Percentiles rank a stretch among this genome's conserved stretches.
phyloP scores from a whole-genome alignment of 2,888 invertebrate genomes.

The Brachyptera risi region DNA sequence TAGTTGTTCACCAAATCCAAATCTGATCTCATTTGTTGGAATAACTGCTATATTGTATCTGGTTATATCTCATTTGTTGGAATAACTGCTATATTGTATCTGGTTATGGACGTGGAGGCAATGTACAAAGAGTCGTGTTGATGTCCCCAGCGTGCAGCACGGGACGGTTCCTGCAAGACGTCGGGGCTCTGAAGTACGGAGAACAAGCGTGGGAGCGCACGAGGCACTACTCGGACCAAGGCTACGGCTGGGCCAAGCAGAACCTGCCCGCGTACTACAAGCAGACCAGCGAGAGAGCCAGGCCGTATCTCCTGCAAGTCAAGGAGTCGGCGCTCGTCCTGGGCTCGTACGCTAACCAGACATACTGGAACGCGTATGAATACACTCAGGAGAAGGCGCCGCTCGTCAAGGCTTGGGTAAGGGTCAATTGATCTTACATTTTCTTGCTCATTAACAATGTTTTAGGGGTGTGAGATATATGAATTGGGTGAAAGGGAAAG shows the following conservation, averaged over 20 bases:
- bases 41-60: no score
- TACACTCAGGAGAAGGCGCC: slow-evolving; percentile 45
- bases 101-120: no score
- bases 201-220: slow-evolving; percentile 59
- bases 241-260: slow-evolving; percentile 28
- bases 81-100: no score
- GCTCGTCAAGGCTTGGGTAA: slow-evolving; percentile 50
- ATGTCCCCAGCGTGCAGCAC: slow-evolving; percentile 56
- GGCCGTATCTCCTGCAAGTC: slow-evolving; percentile 46
- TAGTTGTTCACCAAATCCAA: no score
- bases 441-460: no score
- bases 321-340: slow-evolving; percentile 42
- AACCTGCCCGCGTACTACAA: slow-evolving; percentile 31
- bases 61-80: no score
- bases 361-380: slow-evolving; percentile 35
- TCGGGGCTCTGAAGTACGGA: slow-evolving; percentile 60
- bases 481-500: no score
- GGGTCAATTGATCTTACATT: slow-evolving; percentile 39
- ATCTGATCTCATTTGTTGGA: no score
- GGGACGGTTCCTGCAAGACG: slow-evolving; percentile 59
- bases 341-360: slow-evolving; percentile 19
- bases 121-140: no score
- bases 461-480: no score
- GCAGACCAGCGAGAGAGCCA: slow-evolving; percentile 16
- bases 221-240: slow-evolving; percentile 55